Evolutionary conservation across 2,113 vertebrate genomes (phyloP).

Genomic region (Antechinus stuartii): DNA sequence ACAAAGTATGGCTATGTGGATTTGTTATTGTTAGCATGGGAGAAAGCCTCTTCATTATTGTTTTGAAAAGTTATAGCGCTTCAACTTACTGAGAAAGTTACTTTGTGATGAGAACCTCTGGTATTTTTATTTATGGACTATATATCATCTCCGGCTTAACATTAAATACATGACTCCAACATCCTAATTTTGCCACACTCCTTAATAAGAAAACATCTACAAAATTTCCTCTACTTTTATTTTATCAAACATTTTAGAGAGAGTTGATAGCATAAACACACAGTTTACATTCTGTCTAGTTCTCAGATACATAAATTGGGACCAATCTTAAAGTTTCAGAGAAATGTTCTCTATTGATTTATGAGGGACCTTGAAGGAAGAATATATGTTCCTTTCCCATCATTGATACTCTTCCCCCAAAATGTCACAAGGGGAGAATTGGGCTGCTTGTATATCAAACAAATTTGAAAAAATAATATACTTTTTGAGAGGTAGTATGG

Average conservation of each 20-base stretch:
- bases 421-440: background rate
- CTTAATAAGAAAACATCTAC: background rate
- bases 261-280: background rate
- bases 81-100: background rate
- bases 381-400: background rate
- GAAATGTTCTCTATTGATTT: conserved; percentile 2
- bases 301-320: background rate
- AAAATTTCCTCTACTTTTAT: background rate
- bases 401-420: background rate
- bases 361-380: background rate
- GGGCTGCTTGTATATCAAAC: background rate
- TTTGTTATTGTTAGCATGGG: background rate
- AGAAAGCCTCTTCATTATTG: background rate
- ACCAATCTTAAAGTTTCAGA: conserved; percentile 14
- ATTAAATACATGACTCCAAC: background rate
- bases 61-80: conserved; percentile 15
- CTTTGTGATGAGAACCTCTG: background rate
- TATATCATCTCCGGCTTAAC: conserved; percentile 1
- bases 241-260: background rate
- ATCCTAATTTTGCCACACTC: background rate
- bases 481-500: background rate
- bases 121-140: background rate
- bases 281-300: background rate
- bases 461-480: background rate
- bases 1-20: background rate